These are phyloP conservation scores for Mimachlamys varia DNA, from an alignment of 2,888 invertebrate species.

Conservation along the genomic window DNA sequence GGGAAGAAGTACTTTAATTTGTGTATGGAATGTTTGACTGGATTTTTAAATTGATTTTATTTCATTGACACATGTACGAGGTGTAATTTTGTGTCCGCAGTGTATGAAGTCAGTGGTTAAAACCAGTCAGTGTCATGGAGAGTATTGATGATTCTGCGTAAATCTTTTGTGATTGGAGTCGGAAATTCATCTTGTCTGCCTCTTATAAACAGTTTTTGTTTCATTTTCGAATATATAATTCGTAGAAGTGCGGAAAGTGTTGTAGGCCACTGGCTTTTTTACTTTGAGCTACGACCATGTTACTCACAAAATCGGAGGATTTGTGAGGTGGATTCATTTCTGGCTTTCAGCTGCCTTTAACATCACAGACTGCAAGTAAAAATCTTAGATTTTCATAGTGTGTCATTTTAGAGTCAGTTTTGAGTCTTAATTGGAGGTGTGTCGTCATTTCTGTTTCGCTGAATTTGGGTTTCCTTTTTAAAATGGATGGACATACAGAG, in stretches of 20 bases:
- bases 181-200: neutral
- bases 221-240: neutral
- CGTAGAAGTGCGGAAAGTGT: neutral
- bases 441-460: no score
- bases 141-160: neutral
- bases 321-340: no score
- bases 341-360: no score
- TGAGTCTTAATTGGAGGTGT: no score
- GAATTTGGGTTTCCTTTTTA: no score
- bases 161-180: neutral
- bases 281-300: no score
- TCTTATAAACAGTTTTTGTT: neutral
- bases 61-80: neutral
- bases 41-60: conserved; percentile 28
- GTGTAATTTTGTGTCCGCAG: neutral
- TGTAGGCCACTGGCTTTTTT: neutral
- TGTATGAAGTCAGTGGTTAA: neutral
- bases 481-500: no score
- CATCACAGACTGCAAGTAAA: no score
- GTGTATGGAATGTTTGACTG: conserved; percentile 15
- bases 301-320: neutral
- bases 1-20: neutral
- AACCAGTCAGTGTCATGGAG: neutral
- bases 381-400: no score
- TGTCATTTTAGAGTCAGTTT: no score